These are phyloP conservation scores for Deroplatys truncata DNA, from an alignment of 2,888 invertebrate genomes.

Conservation along the genomic window DNA sequence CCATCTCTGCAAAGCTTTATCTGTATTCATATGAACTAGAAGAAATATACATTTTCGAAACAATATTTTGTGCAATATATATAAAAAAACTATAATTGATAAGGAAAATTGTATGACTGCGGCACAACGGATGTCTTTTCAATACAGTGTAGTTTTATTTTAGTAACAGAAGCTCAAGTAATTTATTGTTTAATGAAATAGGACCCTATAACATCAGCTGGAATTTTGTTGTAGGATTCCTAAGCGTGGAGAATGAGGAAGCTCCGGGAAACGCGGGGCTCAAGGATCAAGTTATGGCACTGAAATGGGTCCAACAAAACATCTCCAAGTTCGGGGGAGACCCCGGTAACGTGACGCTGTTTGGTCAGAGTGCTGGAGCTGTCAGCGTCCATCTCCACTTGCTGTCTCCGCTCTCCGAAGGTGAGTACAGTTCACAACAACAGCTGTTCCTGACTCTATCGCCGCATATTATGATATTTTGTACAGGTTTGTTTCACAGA, in stretches of 20 bases:
- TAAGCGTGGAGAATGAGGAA: slow-evolving; percentile 3
- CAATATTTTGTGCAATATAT: too few species aligned
- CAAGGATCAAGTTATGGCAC: slow-evolving; percentile 19
- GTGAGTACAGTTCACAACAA: background rate
- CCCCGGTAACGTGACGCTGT: slow-evolving; percentile 1
- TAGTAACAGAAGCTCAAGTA: too few species aligned
- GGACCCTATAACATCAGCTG: too few species aligned
- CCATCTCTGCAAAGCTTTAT: too few species aligned
- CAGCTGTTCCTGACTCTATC: background rate
- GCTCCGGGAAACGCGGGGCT: slow-evolving; percentile 18
- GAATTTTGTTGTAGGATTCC: background rate
- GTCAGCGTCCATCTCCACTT: background rate
- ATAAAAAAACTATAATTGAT: too few species aligned
- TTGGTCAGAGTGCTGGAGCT: slow-evolving; percentile 19
- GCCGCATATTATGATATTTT: too few species aligned
- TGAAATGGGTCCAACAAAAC: background rate
- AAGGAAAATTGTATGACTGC: too few species aligned
- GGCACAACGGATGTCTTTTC: too few species aligned
- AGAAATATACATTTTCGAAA: too few species aligned
- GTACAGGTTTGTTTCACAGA: slow-evolving; percentile 17
- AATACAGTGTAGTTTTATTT: too few species aligned
- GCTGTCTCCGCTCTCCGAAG: slow-evolving; percentile 11
- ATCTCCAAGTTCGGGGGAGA: background rate
- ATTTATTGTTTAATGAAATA: too few species aligned
- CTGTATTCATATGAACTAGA: too few species aligned